Base-by-base conservation (phyloP, 2,888 invertebrate species). In the Ophion ventricosus region DNA sequence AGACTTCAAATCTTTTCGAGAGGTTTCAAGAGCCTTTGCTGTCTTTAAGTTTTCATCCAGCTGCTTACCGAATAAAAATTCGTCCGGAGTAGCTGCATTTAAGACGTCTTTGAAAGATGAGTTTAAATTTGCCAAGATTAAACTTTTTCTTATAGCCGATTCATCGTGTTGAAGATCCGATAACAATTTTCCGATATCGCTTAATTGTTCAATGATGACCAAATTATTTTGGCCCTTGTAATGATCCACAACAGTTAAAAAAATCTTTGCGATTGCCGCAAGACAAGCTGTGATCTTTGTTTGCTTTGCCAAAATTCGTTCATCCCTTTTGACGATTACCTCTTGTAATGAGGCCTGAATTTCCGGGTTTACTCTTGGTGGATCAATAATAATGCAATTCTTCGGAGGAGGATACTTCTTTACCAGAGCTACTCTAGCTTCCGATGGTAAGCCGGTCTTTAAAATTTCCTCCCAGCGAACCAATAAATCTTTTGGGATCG, bases 111-210 rank as follows among this genome's bases (percentile, higher is more conserved):
- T 87, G 17, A 78, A 29, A 0, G 81, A 11, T 1, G 23, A n/a
- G 1, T 69, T 81, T 0, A 87, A 10, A 17, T 79, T 73, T 0
- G 78, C 29, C 1, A 83, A 26, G 7, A 87, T 79, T 0, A 87
- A 17, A 20, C 25, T 54, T 10, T 69, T 75, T 0, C 86, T 74
- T 1, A 76, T 86, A 4, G 57, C 8, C 0, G 83, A 35, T 56
- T 84, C 82, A 0, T 87, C 83, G 4, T 77, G 69, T 26, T 86
- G 84, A 0, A 86, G 49, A n/a, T 85, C 85, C 0, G 63, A 64
- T 0, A 87, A 23, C 0, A 85, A 10, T 11, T 84, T 23, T 2
- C 63, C 56, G 11, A 54, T 17, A 26, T 69, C 67, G n/a, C 54
- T 69, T 25, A 69, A 26, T 7, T 25, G 49, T 54, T 69, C 49